Conservation (phyloP, 1,140 invertebrate genomes). For the Atta texana region DNA sequence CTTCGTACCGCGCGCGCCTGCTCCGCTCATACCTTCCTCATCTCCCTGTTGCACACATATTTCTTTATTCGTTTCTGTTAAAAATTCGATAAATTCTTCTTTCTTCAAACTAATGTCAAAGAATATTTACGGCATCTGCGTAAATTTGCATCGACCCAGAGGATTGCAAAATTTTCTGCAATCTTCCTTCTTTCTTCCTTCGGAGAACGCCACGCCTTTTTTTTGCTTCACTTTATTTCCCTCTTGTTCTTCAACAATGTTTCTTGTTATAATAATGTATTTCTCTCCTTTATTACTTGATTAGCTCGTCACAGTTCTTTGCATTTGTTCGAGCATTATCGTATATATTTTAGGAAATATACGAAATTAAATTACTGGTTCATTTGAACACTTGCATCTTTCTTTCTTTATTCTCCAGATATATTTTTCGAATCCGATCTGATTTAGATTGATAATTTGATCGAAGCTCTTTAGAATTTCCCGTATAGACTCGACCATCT, state of each 20-base stretch:
- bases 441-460: background rate
- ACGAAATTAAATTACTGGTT: background rate
- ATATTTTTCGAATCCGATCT: background rate
- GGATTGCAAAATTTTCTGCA: background rate
- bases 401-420: background rate
- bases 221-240: background rate
- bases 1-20: conserved; percentile 59
- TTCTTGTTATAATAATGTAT: background rate
- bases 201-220: background rate
- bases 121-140: background rate
- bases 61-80: background rate
- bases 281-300: background rate
- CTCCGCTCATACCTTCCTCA: conserved; percentile 40
- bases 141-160: background rate
- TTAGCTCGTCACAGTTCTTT: background rate
- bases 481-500: background rate
- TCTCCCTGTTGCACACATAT: conserved; percentile 4
- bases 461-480: background rate
- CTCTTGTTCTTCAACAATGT: background rate
- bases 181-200: background rate
- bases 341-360: background rate
- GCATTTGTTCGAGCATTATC: background rate
- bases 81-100: background rate
- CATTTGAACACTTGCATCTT: background rate
- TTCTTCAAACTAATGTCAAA: background rate